These are phyloP conservation scores for Parus major DNA, from an alignment of 2,113 vertebrate species.

Conservation along the genomic window DNA sequence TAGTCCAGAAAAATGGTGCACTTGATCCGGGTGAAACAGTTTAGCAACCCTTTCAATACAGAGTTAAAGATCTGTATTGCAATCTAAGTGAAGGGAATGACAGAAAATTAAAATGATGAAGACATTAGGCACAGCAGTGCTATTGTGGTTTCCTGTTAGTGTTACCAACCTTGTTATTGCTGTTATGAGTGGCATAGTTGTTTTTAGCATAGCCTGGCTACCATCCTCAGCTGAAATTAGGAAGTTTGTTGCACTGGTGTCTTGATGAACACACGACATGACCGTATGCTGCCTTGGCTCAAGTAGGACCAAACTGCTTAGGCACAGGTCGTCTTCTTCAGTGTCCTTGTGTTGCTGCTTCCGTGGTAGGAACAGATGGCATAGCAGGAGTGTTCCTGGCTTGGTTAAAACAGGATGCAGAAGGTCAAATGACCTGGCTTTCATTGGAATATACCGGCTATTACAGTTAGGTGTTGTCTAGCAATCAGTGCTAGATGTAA, in stretches of 20 bases:
- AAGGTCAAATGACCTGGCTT: background rate
- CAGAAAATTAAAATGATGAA: background rate
- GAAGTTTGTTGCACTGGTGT: background rate
- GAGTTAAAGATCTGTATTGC: background rate
- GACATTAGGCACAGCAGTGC: background rate
- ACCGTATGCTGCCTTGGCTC: background rate
- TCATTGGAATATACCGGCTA: background rate
- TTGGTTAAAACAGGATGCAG: background rate
- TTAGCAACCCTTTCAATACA: background rate
- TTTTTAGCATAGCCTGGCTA: background rate
- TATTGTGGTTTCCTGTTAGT: background rate
- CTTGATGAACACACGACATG: background rate
- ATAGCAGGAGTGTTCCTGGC: background rate
- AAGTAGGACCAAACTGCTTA: background rate
- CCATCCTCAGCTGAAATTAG: background rate
- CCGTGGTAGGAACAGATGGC: constrained; percentile 33
- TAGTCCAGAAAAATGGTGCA: background rate
- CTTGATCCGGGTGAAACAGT: background rate
- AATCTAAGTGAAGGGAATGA: background rate
- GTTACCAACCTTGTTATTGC: background rate
- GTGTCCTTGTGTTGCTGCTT: background rate
- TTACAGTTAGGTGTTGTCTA: background rate
- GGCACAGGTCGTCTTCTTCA: background rate
- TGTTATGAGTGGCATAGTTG: background rate
- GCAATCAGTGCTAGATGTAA: background rate